Evolutionary conservation across 2,797 vertebrate species (phyloP).

Genomic region (Cacajao melanocephalus): DNA sequence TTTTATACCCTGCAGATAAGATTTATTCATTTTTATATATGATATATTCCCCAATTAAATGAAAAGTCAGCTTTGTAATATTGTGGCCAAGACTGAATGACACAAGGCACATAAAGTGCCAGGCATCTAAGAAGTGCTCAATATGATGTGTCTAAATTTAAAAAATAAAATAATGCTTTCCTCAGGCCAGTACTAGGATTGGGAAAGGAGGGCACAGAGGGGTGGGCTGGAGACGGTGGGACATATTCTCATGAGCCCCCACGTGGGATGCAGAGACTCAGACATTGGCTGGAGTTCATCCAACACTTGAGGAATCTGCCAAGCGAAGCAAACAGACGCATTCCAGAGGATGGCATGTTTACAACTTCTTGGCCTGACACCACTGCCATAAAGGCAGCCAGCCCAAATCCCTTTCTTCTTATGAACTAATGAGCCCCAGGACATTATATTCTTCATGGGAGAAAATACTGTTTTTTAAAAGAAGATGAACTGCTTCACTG

Average conservation of each 20-base stretch:
- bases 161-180: neutral
- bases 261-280: neutral
- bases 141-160: neutral
- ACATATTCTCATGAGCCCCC: neutral
- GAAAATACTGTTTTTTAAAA: constrained; percentile 29
- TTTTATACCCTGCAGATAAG: constrained; percentile 21
- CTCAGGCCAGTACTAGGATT: neutral
- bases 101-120: neutral
- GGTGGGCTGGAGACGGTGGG: neutral
- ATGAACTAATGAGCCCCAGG: constrained; percentile 39
- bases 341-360: constrained; percentile 68
- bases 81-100: constrained; percentile 17
- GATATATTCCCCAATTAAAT: neutral
- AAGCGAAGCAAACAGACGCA: constrained; percentile 45
- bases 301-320: constrained; percentile 37
- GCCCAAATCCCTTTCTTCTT: constrained; percentile 28
- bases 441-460: constrained; percentile 5
- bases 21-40: constrained; percentile 14
- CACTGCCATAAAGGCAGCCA: constrained; percentile 36
- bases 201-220: neutral
- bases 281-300: constrained; percentile 26
- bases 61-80: neutral
- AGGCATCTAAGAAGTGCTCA: neutral
- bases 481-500: neutral
- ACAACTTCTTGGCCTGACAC: constrained; percentile 57